phyloP scores from a whole-genome alignment of 2,797 vertebrate species.

The Pipistrellus pygmaeus region DNA sequence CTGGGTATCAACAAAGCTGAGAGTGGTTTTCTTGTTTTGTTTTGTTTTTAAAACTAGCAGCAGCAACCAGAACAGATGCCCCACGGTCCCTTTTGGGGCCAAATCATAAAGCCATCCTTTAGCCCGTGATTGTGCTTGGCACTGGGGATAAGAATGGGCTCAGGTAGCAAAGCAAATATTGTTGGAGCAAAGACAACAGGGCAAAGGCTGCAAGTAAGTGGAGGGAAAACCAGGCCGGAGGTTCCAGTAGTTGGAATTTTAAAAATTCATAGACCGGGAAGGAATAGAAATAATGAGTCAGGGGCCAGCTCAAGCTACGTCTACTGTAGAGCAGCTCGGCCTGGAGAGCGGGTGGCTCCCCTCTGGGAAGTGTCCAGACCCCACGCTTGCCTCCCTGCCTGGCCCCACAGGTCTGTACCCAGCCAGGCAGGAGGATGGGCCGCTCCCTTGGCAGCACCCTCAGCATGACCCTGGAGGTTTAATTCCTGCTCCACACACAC shows the following conservation, averaged over 20 bases:
- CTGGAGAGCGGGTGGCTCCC: background rate
- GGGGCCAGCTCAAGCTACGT: background rate
- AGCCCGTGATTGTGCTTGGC: background rate
- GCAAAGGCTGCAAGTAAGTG: background rate
- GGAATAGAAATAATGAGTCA: background rate
- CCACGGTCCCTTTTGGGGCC: background rate
- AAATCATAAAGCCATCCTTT: background rate
- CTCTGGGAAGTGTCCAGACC: background rate
- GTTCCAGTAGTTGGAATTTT: background rate
- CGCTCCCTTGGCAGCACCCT: background rate
- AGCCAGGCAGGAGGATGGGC: background rate
- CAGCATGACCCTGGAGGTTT: background rate
- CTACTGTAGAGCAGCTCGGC: background rate
- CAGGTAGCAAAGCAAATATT: background rate
- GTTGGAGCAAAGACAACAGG: background rate
- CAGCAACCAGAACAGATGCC: conserved; percentile 54
- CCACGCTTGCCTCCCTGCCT: background rate
- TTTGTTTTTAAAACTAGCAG: conserved; percentile 43
- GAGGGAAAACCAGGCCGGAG: background rate
- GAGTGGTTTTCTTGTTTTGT: background rate
- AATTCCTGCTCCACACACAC: rapidly evolving
- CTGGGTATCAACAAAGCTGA: conserved; percentile 58
- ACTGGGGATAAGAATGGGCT: rapidly evolving
- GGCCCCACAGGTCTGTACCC: background rate
- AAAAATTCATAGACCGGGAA: background rate